Conservation (phyloP, 2,888 invertebrate species). For the Limnephilus marmoratus region DNA sequence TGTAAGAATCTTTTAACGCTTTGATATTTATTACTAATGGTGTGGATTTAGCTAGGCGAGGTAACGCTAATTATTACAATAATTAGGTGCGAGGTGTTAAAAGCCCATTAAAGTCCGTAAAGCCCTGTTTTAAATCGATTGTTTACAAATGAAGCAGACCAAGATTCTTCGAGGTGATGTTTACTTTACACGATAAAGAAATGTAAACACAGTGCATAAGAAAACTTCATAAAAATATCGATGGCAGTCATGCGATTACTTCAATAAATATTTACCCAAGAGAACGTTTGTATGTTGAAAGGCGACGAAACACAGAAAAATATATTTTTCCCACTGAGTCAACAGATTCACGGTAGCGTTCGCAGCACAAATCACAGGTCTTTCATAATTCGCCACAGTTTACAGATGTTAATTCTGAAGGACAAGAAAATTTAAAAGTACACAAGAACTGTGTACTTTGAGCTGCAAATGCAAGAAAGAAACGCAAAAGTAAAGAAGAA, state of each 20-base stretch:
- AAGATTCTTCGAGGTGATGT: background rate
- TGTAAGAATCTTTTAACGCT: background rate
- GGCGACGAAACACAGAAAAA: background rate
- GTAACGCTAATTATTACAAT: background rate
- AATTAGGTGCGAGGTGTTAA: background rate
- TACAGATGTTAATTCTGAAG: slow-evolving; percentile 16
- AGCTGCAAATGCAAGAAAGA: background rate
- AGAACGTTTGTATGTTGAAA: background rate
- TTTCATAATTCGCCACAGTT: slow-evolving; percentile 28
- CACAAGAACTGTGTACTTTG: background rate
- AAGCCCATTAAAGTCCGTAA: background rate
- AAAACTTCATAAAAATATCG: background rate
- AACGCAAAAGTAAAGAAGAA: slow-evolving; percentile 24
- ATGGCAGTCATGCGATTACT: background rate
- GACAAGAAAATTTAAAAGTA: slow-evolving; percentile 12
- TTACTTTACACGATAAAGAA: background rate
- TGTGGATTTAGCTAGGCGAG: too few species aligned
- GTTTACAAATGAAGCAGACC: background rate
- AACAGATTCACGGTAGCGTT: background rate
- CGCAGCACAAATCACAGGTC: background rate
- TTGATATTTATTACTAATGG: background rate
- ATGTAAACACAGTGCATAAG: background rate
- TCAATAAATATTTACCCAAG: slow-evolving; percentile 2
- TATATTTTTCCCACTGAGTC: background rate
- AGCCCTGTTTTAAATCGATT: background rate